Evolutionary conservation across 2,113 vertebrate genomes (phyloP), one percentile per base, ranked within the genome.

Genomic region (Gambusia holbrooki): DNA sequence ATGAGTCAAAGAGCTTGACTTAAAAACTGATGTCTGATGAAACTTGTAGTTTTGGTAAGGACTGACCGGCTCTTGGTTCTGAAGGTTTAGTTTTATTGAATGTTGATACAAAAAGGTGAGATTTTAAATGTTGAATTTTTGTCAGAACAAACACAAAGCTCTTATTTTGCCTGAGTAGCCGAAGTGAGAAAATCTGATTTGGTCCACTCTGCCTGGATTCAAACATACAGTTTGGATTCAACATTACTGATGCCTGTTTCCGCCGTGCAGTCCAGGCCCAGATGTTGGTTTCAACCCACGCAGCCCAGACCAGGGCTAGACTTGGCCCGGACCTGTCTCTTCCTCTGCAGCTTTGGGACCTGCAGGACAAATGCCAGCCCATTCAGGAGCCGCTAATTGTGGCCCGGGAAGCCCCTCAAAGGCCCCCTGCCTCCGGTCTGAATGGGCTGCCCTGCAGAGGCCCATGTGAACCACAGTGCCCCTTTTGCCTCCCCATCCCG

Each of bases 391-490:
- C 83, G 81, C 91, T 91, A 93, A 94, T 93, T 87, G 88, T 70
- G 87, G 84, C 93, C 90, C 32, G 19, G 72, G 75, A 83, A 22
- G 62, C 85, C 17, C 60, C 86, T 83, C 85, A 90, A 83, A 88
- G 87, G 3, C 88, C 88, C 89, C 90, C 88, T 69, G 80, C 91
- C 80, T 83, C 29, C 25, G 0, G 29, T 87, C 30, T 88, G 83
- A 91, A 91, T 89, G 84, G 37, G 60, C 79, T 45, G 83, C 87
- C 83, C 92, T 29, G 84, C 76, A 71, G 91, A 92, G 92, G 87
- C 87, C 92, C 88, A 80, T 95, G 94, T 94, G 94, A 95, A 95
- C 89, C 77, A 48, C 82, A 35, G 90, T 85, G 90, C 87, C 84
- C 60, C 82, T 74, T 74, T 74, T 70, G 33, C 72, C 77, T 66